Conservation (phyloP, 1,140 invertebrate species). For the Aphaenogaster floridana region DNA sequence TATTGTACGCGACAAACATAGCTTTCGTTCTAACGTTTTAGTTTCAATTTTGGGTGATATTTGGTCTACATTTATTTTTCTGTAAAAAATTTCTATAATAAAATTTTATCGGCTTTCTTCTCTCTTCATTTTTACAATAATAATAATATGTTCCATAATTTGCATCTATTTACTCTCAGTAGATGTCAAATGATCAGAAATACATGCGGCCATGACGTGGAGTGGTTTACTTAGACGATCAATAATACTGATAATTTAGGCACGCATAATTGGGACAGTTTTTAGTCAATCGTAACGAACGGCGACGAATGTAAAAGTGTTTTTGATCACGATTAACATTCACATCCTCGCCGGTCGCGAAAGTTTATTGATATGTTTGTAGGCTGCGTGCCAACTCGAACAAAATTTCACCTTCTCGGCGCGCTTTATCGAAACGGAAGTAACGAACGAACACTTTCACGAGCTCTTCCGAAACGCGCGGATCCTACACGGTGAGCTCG, state of each 20-base stretch:
- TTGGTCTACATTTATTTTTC: not conserved
- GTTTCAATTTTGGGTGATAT: not conserved
- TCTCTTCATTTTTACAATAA: not conserved
- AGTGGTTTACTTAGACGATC: slow-evolving; percentile 8
- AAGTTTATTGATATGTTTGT: slow-evolving; percentile 64
- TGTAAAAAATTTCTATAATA: not conserved
- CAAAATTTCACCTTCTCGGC: slow-evolving; percentile 69
- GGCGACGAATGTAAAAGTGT: slow-evolving; percentile 72
- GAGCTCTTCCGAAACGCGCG: slow-evolving; percentile 52
- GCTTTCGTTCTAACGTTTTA: not conserved
- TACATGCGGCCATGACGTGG: not conserved
- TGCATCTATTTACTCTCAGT: not conserved
- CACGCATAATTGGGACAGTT: slow-evolving; percentile 59
- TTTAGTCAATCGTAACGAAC: not conserved
- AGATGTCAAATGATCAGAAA: not conserved
- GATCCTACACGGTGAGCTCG: not conserved
- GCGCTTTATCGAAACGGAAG: slow-evolving; percentile 57
- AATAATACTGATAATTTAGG: slow-evolving; percentile 35
- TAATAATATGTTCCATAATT: not conserved
- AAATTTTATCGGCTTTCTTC: not conserved
- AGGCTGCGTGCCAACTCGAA: slow-evolving; percentile 54
- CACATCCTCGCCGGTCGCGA: slow-evolving; percentile 36
- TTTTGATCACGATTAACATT: slow-evolving; percentile 68
- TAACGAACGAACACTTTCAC: slow-evolving; percentile 64
- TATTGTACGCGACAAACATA: slow-evolving; percentile 16